Evolutionary conservation across 2,113 vertebrate species (phyloP).

Genomic region (Melanotaenia duboulayi): DNA sequence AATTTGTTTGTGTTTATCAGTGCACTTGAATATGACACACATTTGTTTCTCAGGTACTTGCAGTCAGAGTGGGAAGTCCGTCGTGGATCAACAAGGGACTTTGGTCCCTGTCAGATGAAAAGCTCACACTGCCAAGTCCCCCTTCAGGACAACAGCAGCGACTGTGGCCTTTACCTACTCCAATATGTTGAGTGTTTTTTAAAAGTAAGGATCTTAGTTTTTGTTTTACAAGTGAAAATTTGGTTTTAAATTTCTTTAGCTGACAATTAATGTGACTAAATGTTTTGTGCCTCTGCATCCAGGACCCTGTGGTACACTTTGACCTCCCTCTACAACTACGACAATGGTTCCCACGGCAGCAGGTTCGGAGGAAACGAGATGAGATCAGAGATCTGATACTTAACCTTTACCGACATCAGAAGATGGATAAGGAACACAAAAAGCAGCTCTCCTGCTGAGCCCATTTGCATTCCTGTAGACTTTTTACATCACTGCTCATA

Average conservation of each 20-base stretch:
- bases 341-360: conserved; percentile 91
- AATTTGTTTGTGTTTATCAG: background rate
- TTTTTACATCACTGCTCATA: conserved; percentile 63
- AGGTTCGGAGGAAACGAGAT: conserved; percentile 92
- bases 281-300: conserved; percentile 26
- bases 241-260: too few species aligned
- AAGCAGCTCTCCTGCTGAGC: conserved; percentile 2
- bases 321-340: conserved; percentile 89
- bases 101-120: conserved; percentile 87
- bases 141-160: conserved; percentile 96
- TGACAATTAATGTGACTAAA: background rate
- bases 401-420: conserved; percentile 89
- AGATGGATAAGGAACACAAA: conserved; percentile 31
- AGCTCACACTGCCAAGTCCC: conserved; percentile 91
- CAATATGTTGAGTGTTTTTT: conserved; percentile 97
- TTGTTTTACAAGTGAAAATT: too few species aligned
- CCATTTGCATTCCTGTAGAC: conserved; percentile 37
- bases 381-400: conserved; percentile 93
- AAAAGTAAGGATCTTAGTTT: conserved; percentile 80
- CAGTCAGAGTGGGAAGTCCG: conserved; percentile 94
- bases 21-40: background rate
- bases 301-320: conserved; percentile 95
- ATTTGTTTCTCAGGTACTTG: conserved; percentile 86
- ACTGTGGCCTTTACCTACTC: conserved; percentile 95
- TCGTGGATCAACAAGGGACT: conserved; percentile 84